Evolutionary conservation across 2,113 vertebrate species (phyloP), one percentile per base, ranked within the genome.

Genomic region (Rhagologus leucostigma): DNA sequence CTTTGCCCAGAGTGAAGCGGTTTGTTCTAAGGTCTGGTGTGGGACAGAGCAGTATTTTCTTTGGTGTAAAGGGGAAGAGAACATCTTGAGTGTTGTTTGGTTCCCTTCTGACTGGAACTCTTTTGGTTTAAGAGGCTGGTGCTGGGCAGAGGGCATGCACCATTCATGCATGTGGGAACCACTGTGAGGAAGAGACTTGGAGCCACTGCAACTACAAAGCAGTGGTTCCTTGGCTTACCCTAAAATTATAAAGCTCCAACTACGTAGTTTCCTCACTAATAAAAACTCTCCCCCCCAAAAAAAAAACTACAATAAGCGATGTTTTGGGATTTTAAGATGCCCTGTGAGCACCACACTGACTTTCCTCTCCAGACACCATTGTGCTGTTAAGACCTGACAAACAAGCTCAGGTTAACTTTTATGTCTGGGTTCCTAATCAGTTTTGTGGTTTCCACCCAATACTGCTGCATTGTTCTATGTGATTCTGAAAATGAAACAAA

Each of bases 401-500:
- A 22, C 13, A 57, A 74, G 14, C 52, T 63, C 1, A 1, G 23
- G n/a, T 90, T 83, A 16, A 1, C 88, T 79, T 87, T 81, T 30
- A 63, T 21, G 73, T 85, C 37, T 76, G 78, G 46, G 59, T 67
- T 35, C 30, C 4, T 26, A 53, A 71, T 47, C 46, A 77, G 44
- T 57, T 92, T 52, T 33, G 41, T 76, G 67, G 81, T 93, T 93
- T 92, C 80, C 50, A 83, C 77, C 57, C 62, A 73, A 24, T 37
- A 7, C 42, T 73, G n/a, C 74, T 76, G 49, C 35, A 12, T 57
- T 87, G 87, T 46, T 87, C 83, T 50, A 12, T 18, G 39, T 11
- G 81, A 83, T 93, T 95, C 74, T 65, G 93, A 96, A 96, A 95
- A 84, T 46, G 78, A 96, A 96, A 91, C 57, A 50, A 63, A 77